Conservation (phyloP, 1,140 invertebrate genomes). For the Eupeodes corollae region DNA sequence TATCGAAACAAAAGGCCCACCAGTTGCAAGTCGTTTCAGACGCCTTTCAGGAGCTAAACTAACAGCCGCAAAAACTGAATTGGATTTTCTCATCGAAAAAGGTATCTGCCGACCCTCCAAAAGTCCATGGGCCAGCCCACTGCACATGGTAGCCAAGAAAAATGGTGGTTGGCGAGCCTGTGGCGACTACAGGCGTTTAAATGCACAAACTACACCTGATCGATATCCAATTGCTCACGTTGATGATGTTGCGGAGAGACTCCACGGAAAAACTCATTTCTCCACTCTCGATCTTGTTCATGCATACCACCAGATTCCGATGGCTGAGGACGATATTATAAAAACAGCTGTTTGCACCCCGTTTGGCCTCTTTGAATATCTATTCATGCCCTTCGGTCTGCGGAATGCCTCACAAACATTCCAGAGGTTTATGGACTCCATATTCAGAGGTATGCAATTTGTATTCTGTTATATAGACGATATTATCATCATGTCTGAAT, state of each 20-base stretch:
- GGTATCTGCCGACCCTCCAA: slow-evolving; percentile 32
- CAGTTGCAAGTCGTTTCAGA: slow-evolving; percentile 20
- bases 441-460: slow-evolving; percentile 27
- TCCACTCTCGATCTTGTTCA: slow-evolving; percentile 37
- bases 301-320: slow-evolving; percentile 40
- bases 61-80: slow-evolving; percentile 16
- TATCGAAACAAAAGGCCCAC: slow-evolving; percentile 21
- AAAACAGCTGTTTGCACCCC: slow-evolving; percentile 35
- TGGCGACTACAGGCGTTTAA: slow-evolving; percentile 39
- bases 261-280: slow-evolving; percentile 36
- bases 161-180: slow-evolving; percentile 29
- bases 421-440: slow-evolving; percentile 40
- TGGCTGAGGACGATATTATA: slow-evolving; percentile 20
- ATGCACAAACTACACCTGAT: slow-evolving; percentile 32
- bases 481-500: slow-evolving; percentile 27
- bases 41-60: slow-evolving; percentile 30
- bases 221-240: slow-evolving; percentile 25
- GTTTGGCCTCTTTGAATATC: slow-evolving; percentile 23
- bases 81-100: slow-evolving; percentile 19
- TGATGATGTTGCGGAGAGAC: slow-evolving; percentile 21
- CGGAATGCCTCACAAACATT: slow-evolving; percentile 36
- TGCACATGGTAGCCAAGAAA: slow-evolving; percentile 37
- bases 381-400: slow-evolving; percentile 23
- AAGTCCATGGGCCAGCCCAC: slow-evolving; percentile 37
- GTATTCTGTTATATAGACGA: slow-evolving; percentile 31